Base-by-base conservation (phyloP, 1,140 invertebrate species). In the Octopus sinensis region DNA sequence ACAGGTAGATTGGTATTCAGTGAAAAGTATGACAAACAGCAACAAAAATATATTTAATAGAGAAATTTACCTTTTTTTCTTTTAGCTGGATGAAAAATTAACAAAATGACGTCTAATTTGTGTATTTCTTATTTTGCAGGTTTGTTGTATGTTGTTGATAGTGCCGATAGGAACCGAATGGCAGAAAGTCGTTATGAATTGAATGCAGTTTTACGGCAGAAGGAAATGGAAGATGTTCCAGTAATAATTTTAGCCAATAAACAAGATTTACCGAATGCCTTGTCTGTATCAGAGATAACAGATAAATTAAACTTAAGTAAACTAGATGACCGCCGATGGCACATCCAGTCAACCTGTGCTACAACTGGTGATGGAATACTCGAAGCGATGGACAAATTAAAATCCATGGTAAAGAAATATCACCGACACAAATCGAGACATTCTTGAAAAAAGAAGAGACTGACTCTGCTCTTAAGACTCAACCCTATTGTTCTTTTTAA, bases 141-240 rank as follows among this genome's bases (percentile, higher is more conserved):
- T 89, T 93, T 98, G 90, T 97, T 98, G 91, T 98, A 98, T 91
- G 97, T 98, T 90, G 96, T 98, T 88, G 97, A 98, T 93, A 97
- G 96, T 92, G 97, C 97, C 91, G 97, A 98, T 91, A 94, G 96
- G 91, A 97, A 98, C 92, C 94, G 97, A 94, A 96, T 99, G 82
- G 94, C 94, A 75, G 97, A 98, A 91, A 96, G 97, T 84, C 94
- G 95, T 87, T 96, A 97, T 91, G 97, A 98, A 91, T 92, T 98
- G 53, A 87, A 90, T 73, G 91, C 91, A 85, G 93, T 93, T 10
- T 30, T 84, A 12, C 23, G 81, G 56, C 56, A 80, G 5, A 75
- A 82, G 76, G 84, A 84, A 78, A 83, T 88, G 73, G n/a, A 73
- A n/a, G 83, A 80, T 6, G 84, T 87, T 9, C 88, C 88, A 5